Conservation (phyloP, 2,113 vertebrate genomes). For the Aythya baeri region DNA sequence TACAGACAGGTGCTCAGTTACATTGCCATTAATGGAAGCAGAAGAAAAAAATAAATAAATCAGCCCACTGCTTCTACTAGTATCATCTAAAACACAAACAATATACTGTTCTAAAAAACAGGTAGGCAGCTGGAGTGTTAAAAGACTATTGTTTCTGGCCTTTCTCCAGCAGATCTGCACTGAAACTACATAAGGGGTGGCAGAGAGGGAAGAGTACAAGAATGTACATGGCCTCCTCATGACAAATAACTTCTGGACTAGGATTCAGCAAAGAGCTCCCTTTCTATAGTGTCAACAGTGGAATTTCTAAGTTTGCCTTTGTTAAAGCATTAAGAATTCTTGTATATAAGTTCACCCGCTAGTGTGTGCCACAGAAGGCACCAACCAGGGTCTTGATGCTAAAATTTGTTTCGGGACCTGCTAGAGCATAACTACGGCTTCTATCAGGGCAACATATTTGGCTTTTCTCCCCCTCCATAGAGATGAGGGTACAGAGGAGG, state of each 20-base stretch:
- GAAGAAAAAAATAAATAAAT: not conserved
- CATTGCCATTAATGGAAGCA: not conserved
- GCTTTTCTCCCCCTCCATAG: not conserved
- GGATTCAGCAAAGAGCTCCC: not conserved
- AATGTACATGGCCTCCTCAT: not conserved
- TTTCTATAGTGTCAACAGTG: not conserved
- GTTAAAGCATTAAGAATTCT: not conserved
- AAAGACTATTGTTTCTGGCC: not conserved
- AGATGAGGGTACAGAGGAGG: not conserved
- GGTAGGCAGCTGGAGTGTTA: not conserved
- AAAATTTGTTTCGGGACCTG: not conserved
- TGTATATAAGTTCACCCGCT: not conserved
- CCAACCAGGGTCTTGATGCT: fast-evolving
- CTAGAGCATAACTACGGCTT: not conserved
- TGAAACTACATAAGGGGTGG: not conserved
- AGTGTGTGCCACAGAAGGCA: not conserved
- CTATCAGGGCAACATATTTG: not conserved
- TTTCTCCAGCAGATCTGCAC: not conserved
- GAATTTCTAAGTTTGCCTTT: not conserved
- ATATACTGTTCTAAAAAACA: not conserved
- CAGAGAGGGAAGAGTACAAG: not conserved
- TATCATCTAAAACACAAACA: not conserved
- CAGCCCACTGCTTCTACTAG: not conserved
- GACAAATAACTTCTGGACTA: not conserved
- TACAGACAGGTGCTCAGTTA: not conserved